Base-by-base conservation (phyloP, 2,888 invertebrate species). In the Melanostoma scalare region DNA sequence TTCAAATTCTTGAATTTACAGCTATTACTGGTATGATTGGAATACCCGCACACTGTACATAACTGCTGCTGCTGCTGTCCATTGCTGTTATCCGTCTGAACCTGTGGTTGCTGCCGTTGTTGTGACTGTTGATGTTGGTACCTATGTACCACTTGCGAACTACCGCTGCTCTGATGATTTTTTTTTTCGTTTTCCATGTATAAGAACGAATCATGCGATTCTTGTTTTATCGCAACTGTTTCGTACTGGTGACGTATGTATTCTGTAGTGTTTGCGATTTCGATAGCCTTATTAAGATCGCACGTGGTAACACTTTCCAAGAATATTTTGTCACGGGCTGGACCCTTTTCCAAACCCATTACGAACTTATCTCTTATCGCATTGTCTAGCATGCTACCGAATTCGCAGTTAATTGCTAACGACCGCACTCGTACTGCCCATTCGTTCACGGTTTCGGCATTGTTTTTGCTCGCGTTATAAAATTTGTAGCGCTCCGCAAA, bases 1-100 rank as follows among this genome's bases (percentile, higher is more conserved):
- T 75, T 74, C 35, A 56, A 77, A 53, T 79, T 67, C 38, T 73
- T 85, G 46, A 80, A 85, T 42, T 78, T 86, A 78, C 84, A 86
- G 3, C 44, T 20, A 9, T 33, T 73, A 9, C 52, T 69, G 0
- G 58, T 69, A 40, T 84, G 85, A 44, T 80, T 77, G 5, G 40
- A 67, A 36, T 69, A 77, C 20, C 82, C 67, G 48, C 82, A 80
- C 4, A 79, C 79, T 8, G 31, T 65, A 38, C 84, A 80, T 33
- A 33, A 33, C 55, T 67, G 53, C 31, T n/a, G n/a, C n/a, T n/a
- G n/a, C n/a, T 65, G 74, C 9, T 53, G 33, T 48, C 38, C 36
- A 60, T 10, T 69, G 58, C 42, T 74, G 74, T 38, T 75, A 30
- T 6, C 55, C 20, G 20, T 20, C 20, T 20, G 20, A 20, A 20